A percentile compares a stretch with the other conserved stretches of the same genome.
Conservation (phyloP, 1,140 invertebrate genomes). For the Zelostemma sp. region DNA sequence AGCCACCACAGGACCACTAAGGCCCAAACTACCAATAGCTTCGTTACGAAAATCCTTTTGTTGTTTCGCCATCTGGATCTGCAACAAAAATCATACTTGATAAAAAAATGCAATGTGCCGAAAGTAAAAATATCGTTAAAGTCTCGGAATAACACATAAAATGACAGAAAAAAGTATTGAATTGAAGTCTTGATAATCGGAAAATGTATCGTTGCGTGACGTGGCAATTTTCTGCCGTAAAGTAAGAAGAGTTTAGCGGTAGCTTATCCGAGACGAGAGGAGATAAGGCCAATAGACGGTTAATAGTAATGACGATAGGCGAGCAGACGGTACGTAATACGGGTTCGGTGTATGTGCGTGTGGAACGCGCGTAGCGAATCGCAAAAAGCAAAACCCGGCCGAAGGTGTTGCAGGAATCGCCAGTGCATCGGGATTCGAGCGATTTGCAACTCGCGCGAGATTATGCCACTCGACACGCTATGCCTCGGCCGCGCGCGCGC, state of each 20-base stretch:
- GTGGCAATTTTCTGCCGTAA: conserved; percentile 2
- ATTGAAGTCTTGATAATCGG: conserved; percentile 1
- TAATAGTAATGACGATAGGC: conserved; percentile 32
- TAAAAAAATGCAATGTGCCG: too few relatives aligned
- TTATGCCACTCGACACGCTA: conserved; percentile 46
- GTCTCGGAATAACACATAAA: too few relatives aligned
- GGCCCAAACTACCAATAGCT: conserved; percentile 63
- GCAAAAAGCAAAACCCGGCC: conserved; percentile 10
- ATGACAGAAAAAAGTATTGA: too few relatives aligned
- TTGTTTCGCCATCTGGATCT: not conserved
- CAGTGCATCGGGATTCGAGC: conserved; percentile 41
- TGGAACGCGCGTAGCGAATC: conserved; percentile 35
- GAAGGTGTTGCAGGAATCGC: conserved; percentile 40
- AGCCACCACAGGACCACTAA: conserved; percentile 70
- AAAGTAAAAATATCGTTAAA: too few relatives aligned
- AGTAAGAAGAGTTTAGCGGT: conserved; percentile 19
- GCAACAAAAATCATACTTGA: not conserved
- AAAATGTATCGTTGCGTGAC: conserved; percentile 6
- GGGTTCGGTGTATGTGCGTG: conserved; percentile 32
- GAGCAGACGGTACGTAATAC: conserved; percentile 30
- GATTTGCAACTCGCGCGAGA: conserved; percentile 46
- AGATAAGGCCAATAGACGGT: conserved; percentile 32
- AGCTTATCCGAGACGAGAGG: conserved; percentile 22
- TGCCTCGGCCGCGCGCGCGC: conserved; percentile 28
- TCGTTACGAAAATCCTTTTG: conserved; percentile 2